Percentiles rank a stretch among this genome's conserved stretches.
These are phyloP conservation scores for Antechinus flavipes DNA, from an alignment of 2,113 vertebrate genomes.

Conservation along the genomic window DNA sequence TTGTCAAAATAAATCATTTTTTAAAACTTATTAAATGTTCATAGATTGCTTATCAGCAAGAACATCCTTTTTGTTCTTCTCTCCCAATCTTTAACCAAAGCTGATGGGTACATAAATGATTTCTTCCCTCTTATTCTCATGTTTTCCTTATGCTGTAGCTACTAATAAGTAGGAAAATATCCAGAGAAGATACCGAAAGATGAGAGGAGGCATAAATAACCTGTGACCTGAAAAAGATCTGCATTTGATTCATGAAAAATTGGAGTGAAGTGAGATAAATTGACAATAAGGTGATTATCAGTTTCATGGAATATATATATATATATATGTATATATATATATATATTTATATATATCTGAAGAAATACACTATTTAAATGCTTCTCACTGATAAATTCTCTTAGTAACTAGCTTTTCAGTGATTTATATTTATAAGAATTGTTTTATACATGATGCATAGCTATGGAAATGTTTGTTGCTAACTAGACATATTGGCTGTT, in stretches of 20 bases:
- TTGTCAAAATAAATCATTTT: not conserved
- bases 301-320: not conserved
- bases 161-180: not conserved
- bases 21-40: not conserved
- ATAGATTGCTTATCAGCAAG: not conserved
- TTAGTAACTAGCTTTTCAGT: not conserved
- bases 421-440: not conserved
- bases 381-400: not conserved
- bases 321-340: too few species aligned
- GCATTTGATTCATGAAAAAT: not conserved
- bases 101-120: not conserved
- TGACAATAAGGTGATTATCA: not conserved
- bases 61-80: not conserved
- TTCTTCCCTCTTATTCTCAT: not conserved
- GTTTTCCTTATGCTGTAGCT: not conserved
- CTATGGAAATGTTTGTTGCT: not conserved
- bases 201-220: not conserved
- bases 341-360: not conserved
- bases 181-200: not conserved
- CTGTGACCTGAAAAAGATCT: not conserved
- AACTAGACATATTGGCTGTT: not conserved
- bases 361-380: not conserved
- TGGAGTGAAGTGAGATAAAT: not conserved
- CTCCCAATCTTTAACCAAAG: not conserved
- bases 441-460: not conserved